Evolutionary conservation across 2,113 vertebrate species (phyloP).

Genomic region (Sarotherodon lohbergeri): DNA sequence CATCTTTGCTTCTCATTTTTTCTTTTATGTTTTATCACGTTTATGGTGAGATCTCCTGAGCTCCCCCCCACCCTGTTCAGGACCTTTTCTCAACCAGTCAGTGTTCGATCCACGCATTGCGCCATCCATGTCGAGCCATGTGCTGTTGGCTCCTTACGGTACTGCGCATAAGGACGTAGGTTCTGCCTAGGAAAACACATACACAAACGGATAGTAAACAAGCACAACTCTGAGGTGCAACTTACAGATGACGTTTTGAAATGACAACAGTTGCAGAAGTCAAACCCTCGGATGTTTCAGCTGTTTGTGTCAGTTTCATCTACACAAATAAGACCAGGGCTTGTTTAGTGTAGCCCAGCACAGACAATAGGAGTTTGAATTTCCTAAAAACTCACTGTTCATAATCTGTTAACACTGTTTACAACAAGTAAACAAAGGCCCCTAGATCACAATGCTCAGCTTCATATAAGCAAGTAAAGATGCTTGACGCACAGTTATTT

Average conservation of each 20-base stretch:
- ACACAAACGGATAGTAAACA: not conserved
- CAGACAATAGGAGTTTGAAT: not conserved
- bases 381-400: not conserved
- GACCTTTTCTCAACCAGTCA: not conserved
- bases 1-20: not conserved
- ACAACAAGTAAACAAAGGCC: not conserved
- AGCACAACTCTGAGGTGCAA: not conserved
- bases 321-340: not conserved
- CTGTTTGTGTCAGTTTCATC: not conserved
- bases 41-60: not conserved
- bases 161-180: not conserved
- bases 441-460: not conserved
- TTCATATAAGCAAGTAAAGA: not conserved
- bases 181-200: not conserved
- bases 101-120: not conserved
- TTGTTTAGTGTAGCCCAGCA: not conserved
- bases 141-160: not conserved
- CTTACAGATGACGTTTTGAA: not conserved
- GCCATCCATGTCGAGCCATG: not conserved
- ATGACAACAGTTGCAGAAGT: not conserved
- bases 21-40: not conserved
- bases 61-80: rapidly evolving
- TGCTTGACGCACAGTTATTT: not conserved
- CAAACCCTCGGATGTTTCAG: not conserved
- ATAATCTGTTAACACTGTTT: not conserved